Evolutionary conservation across 2,113 vertebrate genomes (phyloP), one percentile per base, ranked within the genome.

Genomic region (Ranitomeya imitator): DNA sequence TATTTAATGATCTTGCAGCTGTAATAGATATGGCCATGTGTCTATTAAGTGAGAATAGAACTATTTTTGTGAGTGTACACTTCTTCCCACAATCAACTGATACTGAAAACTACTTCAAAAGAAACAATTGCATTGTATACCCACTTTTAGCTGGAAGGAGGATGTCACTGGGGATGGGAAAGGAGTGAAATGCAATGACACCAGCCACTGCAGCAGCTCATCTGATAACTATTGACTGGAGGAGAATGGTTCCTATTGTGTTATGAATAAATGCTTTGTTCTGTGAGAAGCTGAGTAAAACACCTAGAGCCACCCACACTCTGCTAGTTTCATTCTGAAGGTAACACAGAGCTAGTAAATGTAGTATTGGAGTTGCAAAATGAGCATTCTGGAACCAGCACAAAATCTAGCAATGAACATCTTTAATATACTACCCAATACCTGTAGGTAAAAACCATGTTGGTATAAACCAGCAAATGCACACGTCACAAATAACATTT

Each of bases 101-200:
- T 83, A 88, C 73, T 76, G 21, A 88, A 88, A 59, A 76, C 86
- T 26, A 88, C 79, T 88, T 88, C 86, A 88, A 88, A 88, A 83
- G 86, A 63, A 76, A 31, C 14, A 26, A 21, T 60, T 21, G 79
- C 76, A 76, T 88, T 83, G 79, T 83, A 76, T 83, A 63, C 45
- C 67, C 76, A 67, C 67, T 51, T 69, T 76, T 81, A 88, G 54
- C 63, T 51, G 80, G 67, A 88, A 83, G 67, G 78, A 73, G 79
- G 79, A 88, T 88, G 86, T 83, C 79, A 83, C 55, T 76, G 67
- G 79, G 85, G 86, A 81, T 82, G 79, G 79, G 69, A 63, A 83
- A 37, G 69, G 31, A 76, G 54, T 61, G 86, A 74, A 74, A 83
- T 74, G 79, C 19, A 60, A 88, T 76, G 86, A 88, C 37, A 86